Conservation (phyloP, 2,113 vertebrate species). For the Dasyurus viverrinus region DNA sequence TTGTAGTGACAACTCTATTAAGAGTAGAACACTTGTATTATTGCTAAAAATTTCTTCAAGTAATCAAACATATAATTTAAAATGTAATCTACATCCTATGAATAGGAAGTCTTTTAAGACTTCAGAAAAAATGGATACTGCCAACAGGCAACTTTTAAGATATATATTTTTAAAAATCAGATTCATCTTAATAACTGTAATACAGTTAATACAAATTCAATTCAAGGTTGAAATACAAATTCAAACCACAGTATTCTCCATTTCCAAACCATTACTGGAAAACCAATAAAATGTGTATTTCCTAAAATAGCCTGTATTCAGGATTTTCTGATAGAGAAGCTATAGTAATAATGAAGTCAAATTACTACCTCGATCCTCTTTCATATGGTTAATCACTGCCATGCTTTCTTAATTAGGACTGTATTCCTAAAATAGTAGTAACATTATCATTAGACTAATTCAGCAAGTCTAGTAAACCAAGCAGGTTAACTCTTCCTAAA, state of each 20-base stretch:
- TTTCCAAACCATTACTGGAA: background rate
- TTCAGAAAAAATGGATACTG: background rate
- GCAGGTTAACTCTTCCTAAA: constrained; percentile 35
- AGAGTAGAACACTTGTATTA: background rate
- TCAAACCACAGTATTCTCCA: constrained; percentile 5
- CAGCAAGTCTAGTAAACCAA: constrained; percentile 31
- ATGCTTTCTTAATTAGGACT: constrained; percentile 38
- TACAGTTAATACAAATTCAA: background rate
- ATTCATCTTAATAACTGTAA: constrained; percentile 35
- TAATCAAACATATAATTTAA: background rate
- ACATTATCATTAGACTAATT: constrained; percentile 28
- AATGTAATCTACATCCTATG: background rate
- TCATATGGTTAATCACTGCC: background rate
- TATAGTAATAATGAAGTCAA: constrained; percentile 46
- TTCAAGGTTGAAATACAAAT: background rate
- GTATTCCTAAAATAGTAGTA: constrained; percentile 44
- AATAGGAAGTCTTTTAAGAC: background rate
- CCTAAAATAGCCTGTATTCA: constrained; percentile 6
- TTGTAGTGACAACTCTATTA: background rate
- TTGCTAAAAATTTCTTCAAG: background rate
- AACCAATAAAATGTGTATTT: background rate
- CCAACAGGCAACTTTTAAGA: background rate
- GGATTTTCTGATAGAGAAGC: background rate
- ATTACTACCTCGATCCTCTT: constrained; percentile 40
- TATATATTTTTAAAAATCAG: constrained; percentile 18